Evolutionary conservation across 2,888 invertebrate species (phyloP), one percentile per base, ranked within the genome.

Genomic region (Acleris sparsana): DNA sequence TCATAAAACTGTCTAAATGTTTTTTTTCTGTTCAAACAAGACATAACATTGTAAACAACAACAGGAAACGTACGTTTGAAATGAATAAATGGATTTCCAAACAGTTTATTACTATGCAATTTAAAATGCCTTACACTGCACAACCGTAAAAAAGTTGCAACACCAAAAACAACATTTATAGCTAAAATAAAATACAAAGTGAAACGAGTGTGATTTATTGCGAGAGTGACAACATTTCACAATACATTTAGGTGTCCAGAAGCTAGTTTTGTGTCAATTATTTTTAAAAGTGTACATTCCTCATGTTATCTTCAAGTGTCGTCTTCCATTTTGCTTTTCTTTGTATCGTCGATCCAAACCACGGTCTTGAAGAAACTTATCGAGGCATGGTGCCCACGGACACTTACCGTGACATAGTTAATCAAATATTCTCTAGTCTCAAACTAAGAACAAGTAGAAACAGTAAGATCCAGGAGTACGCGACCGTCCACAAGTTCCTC

Each of bases 401-500:
- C 2, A n/a, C 25, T 6, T 16, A 57, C 67, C 71, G 57, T 60
- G 64, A 65, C 69, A 74, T 61, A 70, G 85, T 44, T 68, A 75
- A 48, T 73, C 80, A 72, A 61, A 82, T 89, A 58, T 86, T 89
- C 69, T 68, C 72, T 16, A 71, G 46, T 59, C 71, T 89, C 0
- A 78, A 77, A 64, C 66, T 86, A 7, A 46, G 17, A 46, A n/a
- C n/a, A 16, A 33, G 11, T 7, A 49, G 55, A 33, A 55, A 56
- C 20, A 44, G 60, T 3, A 60, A 51, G 17, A 29, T 51, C 20
- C 75, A 73, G 62, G 80, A 85, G 48, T 84, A 80, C 67, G 72
- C 79, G 2, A 70, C 71, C 44, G 77, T 86, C 55, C 83, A 86
- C 71, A 80, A 85, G 51, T 82, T 78, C 68, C 84, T 89, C 52